Conservation (phyloP, 2,113 vertebrate species). For the Amphilophus citrinellus region DNA sequence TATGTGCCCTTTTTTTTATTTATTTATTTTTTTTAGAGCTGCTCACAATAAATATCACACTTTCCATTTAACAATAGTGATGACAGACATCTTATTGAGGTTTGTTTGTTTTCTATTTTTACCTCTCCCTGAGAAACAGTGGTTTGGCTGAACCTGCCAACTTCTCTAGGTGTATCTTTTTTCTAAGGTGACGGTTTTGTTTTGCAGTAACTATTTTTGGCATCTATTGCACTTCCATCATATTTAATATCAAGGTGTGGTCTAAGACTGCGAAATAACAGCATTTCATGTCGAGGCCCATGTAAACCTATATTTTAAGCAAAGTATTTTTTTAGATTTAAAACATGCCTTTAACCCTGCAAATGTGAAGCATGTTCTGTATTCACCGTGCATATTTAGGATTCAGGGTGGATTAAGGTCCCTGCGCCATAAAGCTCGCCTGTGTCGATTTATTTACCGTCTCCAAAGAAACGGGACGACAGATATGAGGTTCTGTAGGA, state of each 20-base stretch:
- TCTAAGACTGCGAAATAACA: slow-evolving; percentile 24
- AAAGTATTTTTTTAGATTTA: slow-evolving; percentile 14
- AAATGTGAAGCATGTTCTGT: slow-evolving; percentile 48
- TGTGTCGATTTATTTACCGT: slow-evolving; percentile 71
- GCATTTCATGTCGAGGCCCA: slow-evolving; percentile 29
- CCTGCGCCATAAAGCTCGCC: slow-evolving; percentile 47
- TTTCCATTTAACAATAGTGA: slow-evolving; percentile 39
- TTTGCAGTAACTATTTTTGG: slow-evolving; percentile 56
- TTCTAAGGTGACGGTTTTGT: slow-evolving; percentile 54
- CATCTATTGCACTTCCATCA: slow-evolving; percentile 46
- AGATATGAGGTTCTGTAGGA: slow-evolving; percentile 57
- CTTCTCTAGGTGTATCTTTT: slow-evolving; percentile 32
- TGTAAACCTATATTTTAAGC: slow-evolving; percentile 44
- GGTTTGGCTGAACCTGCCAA: slow-evolving; percentile 36
- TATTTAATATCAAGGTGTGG: slow-evolving; percentile 57
- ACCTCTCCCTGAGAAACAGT: slow-evolving; percentile 28
- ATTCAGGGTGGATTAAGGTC: slow-evolving; percentile 71
- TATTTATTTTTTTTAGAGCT: neutral
- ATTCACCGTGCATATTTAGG: slow-evolving; percentile 68
- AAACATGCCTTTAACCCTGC: neutral
- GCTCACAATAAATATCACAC: slow-evolving; percentile 6
- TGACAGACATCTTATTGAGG: slow-evolving; percentile 58
- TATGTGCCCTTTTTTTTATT: neutral
- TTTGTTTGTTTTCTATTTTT: slow-evolving; percentile 61
- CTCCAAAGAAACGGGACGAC: slow-evolving; percentile 64